Percentiles rank a stretch among this genome's conserved stretches.
Conservation (phyloP, 1,140 invertebrate genomes). For the Drosophila ananassae region DNA sequence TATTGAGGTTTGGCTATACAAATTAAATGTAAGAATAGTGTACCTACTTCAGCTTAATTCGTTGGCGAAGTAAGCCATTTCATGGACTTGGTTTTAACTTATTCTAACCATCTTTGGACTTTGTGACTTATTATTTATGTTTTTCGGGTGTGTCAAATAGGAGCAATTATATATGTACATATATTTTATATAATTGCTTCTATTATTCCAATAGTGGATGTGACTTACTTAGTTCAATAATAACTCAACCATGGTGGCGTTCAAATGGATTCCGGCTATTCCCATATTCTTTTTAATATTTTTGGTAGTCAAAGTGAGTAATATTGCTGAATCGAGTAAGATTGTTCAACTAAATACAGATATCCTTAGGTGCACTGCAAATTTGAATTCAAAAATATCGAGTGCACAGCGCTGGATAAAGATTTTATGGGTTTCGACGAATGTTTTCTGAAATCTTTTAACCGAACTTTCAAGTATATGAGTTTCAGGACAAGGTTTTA, state of each 20-base stretch:
- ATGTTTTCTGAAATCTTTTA: slow-evolving; percentile 28
- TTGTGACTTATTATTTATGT: no score
- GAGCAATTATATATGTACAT: no score
- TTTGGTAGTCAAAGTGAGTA: not conserved
- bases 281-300: not conserved
- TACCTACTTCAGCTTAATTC: no score
- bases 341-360: no score
- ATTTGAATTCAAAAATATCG: slow-evolving; percentile 32
- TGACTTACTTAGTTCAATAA: not conserved
- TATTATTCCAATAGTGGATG: no score
- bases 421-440: slow-evolving; percentile 4
- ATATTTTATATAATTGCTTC: no score
- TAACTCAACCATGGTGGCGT: not conserved
- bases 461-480: slow-evolving; percentile 35
- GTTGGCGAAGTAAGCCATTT: no score
- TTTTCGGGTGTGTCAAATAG: no score
- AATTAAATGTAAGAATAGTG: no score
- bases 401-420: slow-evolving; percentile 11
- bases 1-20: no score
- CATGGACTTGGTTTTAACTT: no score
- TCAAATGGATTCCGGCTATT: not conserved
- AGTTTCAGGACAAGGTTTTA: not conserved
- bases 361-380: not conserved
- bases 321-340: not conserved
- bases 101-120: no score